Evolutionary conservation across 2,113 vertebrate genomes (phyloP).

Genomic region (Anhinga anhinga): DNA sequence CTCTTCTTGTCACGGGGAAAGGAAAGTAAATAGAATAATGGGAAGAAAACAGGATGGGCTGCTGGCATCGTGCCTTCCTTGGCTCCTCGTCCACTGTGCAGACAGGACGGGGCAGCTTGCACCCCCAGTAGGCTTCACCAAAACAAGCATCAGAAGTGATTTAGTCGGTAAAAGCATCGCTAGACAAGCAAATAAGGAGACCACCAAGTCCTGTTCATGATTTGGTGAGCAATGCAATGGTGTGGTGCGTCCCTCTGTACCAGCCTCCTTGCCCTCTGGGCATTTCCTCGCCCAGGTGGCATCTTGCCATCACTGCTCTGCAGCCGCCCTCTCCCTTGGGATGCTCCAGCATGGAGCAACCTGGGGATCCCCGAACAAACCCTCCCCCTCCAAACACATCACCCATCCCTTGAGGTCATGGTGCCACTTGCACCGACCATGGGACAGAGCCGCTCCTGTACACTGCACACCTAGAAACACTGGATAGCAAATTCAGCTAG

Average conservation of each 20-base stretch:
- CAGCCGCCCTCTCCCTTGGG: not conserved
- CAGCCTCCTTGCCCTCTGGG: not conserved
- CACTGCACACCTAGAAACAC: not conserved
- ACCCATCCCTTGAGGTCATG: not conserved
- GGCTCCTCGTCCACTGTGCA: not conserved
- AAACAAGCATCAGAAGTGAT: not conserved
- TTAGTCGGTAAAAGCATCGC: not conserved
- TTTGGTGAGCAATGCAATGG: not conserved
- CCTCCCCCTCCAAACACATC: not conserved
- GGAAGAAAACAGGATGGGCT: not conserved
- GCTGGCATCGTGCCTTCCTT: fast-evolving
- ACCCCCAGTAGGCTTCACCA: not conserved
- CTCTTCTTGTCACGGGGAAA: not conserved
- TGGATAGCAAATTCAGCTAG: not conserved
- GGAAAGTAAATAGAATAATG: not conserved
- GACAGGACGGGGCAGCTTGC: not conserved
- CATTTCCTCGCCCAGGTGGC: not conserved
- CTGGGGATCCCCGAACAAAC: fast-evolving
- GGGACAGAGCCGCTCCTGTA: not conserved
- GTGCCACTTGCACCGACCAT: fast-evolving
- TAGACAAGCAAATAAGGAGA: constrained; percentile 1
- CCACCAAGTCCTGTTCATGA: not conserved
- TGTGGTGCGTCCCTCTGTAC: fast-evolving
- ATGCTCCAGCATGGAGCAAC: not conserved
- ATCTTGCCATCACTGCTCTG: fast-evolving